phyloP scores from a whole-genome alignment of 2,797 vertebrate species.

The Hafferia zeledoni region DNA sequence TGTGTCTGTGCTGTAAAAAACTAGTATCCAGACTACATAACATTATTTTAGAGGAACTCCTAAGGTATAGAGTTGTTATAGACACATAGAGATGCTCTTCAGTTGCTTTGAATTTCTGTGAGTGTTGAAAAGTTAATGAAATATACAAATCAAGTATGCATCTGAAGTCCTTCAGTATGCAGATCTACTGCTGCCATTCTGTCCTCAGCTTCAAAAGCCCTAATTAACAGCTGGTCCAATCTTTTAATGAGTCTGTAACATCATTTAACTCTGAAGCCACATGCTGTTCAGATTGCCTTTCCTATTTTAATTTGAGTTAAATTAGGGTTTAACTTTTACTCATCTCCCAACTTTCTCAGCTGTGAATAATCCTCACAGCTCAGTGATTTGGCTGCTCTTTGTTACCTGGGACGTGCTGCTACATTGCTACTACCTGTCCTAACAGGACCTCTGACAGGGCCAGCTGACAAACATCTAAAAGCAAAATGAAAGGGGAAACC shows the following conservation, averaged over 20 bases:
- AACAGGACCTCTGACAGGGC: not conserved
- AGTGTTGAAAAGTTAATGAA: not conserved
- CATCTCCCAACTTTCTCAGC: not conserved
- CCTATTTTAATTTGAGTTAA: not conserved
- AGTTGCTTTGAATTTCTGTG: not conserved
- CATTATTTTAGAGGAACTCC: not conserved
- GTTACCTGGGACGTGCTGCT: not conserved
- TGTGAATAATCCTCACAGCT: not conserved
- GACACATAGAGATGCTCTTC: not conserved
- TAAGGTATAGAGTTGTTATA: not conserved
- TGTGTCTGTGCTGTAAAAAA: not conserved
- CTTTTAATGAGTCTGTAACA: constrained; percentile 10
- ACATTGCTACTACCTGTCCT: not conserved
- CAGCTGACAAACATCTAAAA: not conserved
- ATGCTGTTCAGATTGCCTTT: not conserved
- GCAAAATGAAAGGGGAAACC: constrained; percentile 2
- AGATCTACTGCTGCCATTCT: not conserved
- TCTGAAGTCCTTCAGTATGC: not conserved
- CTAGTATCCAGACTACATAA: not conserved
- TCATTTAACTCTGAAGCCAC: not conserved
- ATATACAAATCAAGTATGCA: not conserved
- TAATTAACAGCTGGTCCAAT: not conserved
- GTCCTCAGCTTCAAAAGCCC: not conserved
- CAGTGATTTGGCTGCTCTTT: not conserved
- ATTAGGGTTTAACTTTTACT: constrained; percentile 1